Evolutionary conservation across 2,888 invertebrate species (phyloP).

Genomic region (Digitonthophagus gazella): DNA sequence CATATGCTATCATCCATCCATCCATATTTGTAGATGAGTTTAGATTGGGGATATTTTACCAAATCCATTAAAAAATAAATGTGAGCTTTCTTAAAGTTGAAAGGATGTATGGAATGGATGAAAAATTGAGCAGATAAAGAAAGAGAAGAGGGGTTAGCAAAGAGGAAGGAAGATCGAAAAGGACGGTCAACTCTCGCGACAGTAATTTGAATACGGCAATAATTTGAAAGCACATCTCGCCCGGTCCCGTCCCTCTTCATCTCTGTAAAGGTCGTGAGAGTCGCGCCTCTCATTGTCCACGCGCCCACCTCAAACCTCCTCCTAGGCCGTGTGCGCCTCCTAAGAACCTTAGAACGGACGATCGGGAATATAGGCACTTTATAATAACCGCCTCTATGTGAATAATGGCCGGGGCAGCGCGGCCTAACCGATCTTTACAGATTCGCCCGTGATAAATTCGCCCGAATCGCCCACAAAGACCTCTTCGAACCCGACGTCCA

Average conservation of each 20-base stretch:
- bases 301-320: constrained; percentile 30
- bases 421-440: constrained; percentile 21
- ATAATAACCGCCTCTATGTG: constrained; percentile 30
- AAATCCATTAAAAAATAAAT: no score
- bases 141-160: background rate
- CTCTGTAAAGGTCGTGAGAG: constrained; percentile 30
- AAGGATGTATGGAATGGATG: no score
- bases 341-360: no score
- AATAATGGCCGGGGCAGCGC: constrained; percentile 24
- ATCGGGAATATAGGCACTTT: constrained; percentile 26
- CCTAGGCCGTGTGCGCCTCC: constrained; percentile 21
- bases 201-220: constrained; percentile 27
- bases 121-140: no score
- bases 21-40: no score
- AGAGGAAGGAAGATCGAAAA: background rate
- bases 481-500: background rate
- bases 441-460: constrained; percentile 27
- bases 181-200: constrained; percentile 15
- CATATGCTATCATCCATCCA: no score
- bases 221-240: constrained; percentile 25
- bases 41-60: no score
- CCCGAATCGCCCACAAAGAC: constrained; percentile 8
- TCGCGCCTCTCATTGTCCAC: constrained; percentile 35
- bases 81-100: no score
- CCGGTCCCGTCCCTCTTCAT: constrained; percentile 14